Conservation (phyloP, 2,113 vertebrate species). For the Zosterops hypoxanthus region DNA sequence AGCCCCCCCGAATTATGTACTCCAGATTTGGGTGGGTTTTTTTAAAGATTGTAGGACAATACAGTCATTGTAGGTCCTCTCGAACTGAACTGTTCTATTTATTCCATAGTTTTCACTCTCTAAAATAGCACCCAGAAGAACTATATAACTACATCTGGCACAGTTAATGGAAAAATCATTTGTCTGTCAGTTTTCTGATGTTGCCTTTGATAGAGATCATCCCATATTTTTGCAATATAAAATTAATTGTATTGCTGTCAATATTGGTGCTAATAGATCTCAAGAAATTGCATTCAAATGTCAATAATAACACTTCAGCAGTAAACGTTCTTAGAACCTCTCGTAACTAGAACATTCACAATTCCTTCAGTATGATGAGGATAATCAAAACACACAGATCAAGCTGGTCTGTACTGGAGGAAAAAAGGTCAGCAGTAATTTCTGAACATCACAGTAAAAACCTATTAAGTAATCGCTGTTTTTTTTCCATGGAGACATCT, state of each 20-base stretch:
- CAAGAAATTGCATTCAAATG: background rate
- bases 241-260: background rate
- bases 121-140: background rate
- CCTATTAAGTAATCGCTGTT: background rate
- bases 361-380: background rate
- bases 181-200: background rate
- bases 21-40: rapidly evolving
- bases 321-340: background rate
- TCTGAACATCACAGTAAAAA: background rate
- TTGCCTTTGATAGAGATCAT: background rate
- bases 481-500: rapidly evolving
- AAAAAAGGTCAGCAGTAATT: background rate
- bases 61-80: background rate
- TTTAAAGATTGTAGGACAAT: background rate
- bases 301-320: background rate
- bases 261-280: background rate
- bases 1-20: background rate
- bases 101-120: background rate
- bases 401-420: background rate
- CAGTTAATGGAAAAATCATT: background rate
- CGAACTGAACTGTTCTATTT: background rate
- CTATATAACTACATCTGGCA: background rate
- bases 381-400: background rate
- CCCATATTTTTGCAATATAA: background rate
- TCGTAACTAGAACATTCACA: background rate